phyloP scores from a whole-genome alignment of 2,888 invertebrate genomes.

The Galerucella pusilla region DNA sequence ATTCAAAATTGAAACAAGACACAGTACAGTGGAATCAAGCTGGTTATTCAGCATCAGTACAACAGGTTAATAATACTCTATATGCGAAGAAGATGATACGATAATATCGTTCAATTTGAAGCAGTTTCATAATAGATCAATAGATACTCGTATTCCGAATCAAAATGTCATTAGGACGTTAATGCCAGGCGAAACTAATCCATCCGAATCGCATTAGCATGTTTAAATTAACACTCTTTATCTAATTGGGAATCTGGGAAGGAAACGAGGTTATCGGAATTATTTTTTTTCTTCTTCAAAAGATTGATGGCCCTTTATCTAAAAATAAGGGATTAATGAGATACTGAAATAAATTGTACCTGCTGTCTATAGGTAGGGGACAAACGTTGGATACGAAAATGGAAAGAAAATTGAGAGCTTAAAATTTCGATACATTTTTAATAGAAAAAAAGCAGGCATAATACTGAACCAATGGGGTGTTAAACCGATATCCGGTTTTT shows the following conservation, averaged over 20 bases:
- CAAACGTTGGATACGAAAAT: background rate
- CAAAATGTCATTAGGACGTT: background rate
- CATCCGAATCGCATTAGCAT: conserved; percentile 1
- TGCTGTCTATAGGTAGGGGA: background rate
- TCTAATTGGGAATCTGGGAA: conserved; percentile 1
- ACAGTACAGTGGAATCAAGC: too few species aligned
- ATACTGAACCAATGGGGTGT: too few species aligned
- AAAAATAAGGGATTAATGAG: conserved; percentile 26
- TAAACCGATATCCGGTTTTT: too few species aligned
- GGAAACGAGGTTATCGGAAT: conserved; percentile 9
- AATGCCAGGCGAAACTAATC: background rate
- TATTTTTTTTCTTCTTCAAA: conserved; percentile 13
- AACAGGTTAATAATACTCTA: too few species aligned
- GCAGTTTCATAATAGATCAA: background rate
- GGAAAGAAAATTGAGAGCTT: background rate
- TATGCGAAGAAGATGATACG: too few species aligned
- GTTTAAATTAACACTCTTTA: conserved; percentile 24
- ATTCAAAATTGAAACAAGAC: too few species aligned
- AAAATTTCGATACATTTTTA: background rate
- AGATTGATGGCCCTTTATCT: conserved; percentile 33
- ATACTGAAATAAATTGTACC: conserved; percentile 26
- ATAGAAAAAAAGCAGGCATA: too few species aligned
- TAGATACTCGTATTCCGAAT: background rate
- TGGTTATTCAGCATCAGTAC: too few species aligned
- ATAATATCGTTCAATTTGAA: too few species aligned